Evolutionary conservation across 2,888 invertebrate species (phyloP).

Genomic region (Molanna angustata): DNA sequence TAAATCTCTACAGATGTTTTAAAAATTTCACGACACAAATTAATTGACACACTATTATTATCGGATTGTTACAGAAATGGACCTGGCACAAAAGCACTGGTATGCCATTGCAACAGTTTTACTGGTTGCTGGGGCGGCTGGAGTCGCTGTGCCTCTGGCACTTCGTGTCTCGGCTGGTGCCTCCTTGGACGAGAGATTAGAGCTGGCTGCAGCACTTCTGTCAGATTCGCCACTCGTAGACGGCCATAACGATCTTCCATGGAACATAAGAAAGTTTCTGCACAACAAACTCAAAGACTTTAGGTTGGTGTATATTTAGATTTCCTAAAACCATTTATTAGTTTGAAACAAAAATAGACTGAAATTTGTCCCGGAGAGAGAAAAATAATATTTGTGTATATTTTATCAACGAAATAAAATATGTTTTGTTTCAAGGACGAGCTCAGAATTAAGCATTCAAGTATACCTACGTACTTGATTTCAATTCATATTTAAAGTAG

Average conservation of each 20-base stretch:
- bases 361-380: too few relatives aligned
- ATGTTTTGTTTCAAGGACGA: too few relatives aligned
- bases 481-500: too few relatives aligned
- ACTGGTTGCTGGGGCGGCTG: conserved; percentile 62
- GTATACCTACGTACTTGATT: too few relatives aligned
- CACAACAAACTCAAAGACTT: conserved; percentile 73
- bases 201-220: conserved; percentile 59
- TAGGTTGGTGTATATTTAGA: conserved; percentile 42
- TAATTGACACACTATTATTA: too few relatives aligned
- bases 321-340: too few relatives aligned
- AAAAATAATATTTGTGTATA: too few relatives aligned
- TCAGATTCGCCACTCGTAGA: conserved; percentile 66
- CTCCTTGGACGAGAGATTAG: conserved; percentile 62
- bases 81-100: conserved; percentile 59
- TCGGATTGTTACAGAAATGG: conserved; percentile 47
- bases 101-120: conserved; percentile 63
- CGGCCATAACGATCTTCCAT: conserved; percentile 76
- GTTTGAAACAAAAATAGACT: too few relatives aligned
- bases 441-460: too few relatives aligned
- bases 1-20: too few relatives aligned
- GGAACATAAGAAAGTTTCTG: conserved; percentile 76
- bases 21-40: too few relatives aligned
- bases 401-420: too few relatives aligned
- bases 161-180: conserved; percentile 64
- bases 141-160: conserved; percentile 65